phyloP scores from a whole-genome alignment of 2,888 invertebrate genomes.

The Sarcophaga carnaria region DNA sequence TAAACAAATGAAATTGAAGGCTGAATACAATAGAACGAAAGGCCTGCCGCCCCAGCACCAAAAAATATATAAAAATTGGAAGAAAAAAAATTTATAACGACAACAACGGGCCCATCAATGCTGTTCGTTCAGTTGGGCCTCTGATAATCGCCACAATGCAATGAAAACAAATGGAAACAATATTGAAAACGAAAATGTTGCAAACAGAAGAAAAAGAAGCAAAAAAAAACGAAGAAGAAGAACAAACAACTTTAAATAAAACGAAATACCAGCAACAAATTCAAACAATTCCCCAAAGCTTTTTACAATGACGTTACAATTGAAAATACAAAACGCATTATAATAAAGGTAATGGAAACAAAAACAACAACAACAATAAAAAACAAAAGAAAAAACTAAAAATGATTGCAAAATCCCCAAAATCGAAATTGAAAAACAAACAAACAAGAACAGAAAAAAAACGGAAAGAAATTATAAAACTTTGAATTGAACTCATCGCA shows the following conservation, averaged over 20 bases:
- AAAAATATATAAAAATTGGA: slow-evolving; percentile 32
- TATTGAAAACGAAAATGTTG: slow-evolving; percentile 62
- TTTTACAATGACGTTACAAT: slow-evolving; percentile 65
- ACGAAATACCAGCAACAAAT: background rate
- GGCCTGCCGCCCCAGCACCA: slow-evolving; percentile 29
- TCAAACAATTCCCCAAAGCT: slow-evolving; percentile 67
- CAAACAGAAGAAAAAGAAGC: background rate
- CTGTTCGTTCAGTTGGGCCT: background rate
- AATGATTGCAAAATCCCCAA: slow-evolving; percentile 5
- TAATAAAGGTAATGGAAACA: slow-evolving; percentile 56
- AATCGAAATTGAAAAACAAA: background rate
- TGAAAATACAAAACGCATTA: slow-evolving; percentile 68
- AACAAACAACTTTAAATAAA: background rate
- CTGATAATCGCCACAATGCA: slow-evolving; percentile 27
- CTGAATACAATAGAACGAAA: slow-evolving; percentile 50
- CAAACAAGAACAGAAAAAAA: background rate
- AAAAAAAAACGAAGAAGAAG: background rate
- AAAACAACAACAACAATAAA: slow-evolving; percentile 15
- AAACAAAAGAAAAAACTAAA: slow-evolving; percentile 3
- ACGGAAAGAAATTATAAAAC: slow-evolving; percentile 38
- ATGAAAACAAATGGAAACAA: slow-evolving; percentile 51
- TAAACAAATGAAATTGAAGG: slow-evolving; percentile 69
- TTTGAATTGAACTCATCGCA: slow-evolving; percentile 38
- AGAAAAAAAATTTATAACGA: slow-evolving; percentile 35
- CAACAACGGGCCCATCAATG: slow-evolving; percentile 22